A percentile compares a stretch with the other conserved stretches of the same genome.
phyloP scores from a whole-genome alignment of 2,888 invertebrate genomes.

The Tillus elongatus region DNA sequence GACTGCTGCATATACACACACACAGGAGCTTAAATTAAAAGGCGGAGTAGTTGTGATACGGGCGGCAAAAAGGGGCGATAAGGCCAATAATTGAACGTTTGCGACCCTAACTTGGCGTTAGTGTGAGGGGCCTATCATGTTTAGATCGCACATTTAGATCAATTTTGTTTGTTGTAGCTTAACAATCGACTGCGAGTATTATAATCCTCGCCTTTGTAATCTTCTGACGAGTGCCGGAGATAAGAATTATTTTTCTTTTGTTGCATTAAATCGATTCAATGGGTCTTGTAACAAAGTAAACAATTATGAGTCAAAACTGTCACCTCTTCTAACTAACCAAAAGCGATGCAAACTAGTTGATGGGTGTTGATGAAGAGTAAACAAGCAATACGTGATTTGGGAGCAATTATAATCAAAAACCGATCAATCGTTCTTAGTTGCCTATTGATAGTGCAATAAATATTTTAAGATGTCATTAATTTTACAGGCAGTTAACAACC shows the following conservation, averaged over 20 bases:
- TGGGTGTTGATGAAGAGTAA: too few relatives aligned
- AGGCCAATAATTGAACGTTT: constrained; percentile 40
- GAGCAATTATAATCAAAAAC: too few relatives aligned
- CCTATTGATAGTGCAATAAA: too few relatives aligned
- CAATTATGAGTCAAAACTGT: constrained; percentile 2
- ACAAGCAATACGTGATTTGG: too few relatives aligned
- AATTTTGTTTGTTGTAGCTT: constrained; percentile 43
- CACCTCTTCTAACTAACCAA: constrained; percentile 3
- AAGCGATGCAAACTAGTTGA: too few relatives aligned
- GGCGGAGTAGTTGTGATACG: constrained; percentile 34
- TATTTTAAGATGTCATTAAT: too few relatives aligned
- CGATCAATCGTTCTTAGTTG: too few relatives aligned
- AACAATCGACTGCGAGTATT: constrained; percentile 42
- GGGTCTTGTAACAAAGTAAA: neutral
- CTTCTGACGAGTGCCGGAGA: constrained; percentile 36
- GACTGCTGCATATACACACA: too few relatives aligned
- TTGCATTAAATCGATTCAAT: neutral
- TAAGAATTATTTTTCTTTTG: constrained; percentile 33
- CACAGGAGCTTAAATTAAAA: constrained; percentile 31
- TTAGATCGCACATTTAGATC: constrained; percentile 43
- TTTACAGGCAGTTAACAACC: too few relatives aligned
- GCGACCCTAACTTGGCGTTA: constrained; percentile 34
- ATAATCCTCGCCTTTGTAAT: constrained; percentile 38
- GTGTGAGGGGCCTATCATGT: constrained; percentile 39
- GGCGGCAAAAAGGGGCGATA: constrained; percentile 36